These are phyloP conservation scores for Gymnothorax javanicus DNA, from an alignment of 2,797 vertebrate species.

Conservation along the genomic window DNA sequence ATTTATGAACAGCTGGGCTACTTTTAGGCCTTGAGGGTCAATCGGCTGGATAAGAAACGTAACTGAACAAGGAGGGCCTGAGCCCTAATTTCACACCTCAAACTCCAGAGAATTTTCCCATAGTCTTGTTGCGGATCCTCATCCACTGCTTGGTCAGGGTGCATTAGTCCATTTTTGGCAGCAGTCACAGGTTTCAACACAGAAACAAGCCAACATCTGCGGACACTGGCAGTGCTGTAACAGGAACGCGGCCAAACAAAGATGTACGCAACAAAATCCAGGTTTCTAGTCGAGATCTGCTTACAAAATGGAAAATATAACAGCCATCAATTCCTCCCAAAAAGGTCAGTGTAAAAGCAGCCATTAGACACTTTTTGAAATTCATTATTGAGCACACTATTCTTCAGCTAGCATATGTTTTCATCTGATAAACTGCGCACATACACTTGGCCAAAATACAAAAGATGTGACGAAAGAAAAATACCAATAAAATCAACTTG, in stretches of 20 bases:
- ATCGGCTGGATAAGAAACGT: background rate
- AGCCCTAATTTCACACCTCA: slow-evolving; percentile 18
- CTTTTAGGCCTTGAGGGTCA: background rate
- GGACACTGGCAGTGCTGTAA: slow-evolving; percentile 38
- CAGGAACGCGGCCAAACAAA: background rate
- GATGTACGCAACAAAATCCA: background rate
- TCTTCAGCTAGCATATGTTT: background rate
- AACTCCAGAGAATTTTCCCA: background rate
- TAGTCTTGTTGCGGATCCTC: background rate
- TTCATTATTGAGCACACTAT: background rate
- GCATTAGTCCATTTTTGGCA: background rate
- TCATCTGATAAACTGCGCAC: background rate
- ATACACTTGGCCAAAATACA: background rate
- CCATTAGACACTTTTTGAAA: background rate
- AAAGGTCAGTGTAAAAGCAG: background rate
- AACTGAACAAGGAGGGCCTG: background rate
- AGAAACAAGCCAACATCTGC: slow-evolving; percentile 42
- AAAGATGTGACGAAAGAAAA: background rate
- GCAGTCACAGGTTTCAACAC: slow-evolving; percentile 30
- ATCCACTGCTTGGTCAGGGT: background rate
- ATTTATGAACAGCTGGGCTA: background rate
- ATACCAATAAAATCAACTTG: background rate
- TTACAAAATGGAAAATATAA: background rate
- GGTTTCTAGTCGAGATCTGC: background rate
- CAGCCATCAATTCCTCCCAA: background rate